Evolutionary conservation across 2,888 invertebrate species (phyloP).

Genomic region (Trichogramma evanescens): DNA sequence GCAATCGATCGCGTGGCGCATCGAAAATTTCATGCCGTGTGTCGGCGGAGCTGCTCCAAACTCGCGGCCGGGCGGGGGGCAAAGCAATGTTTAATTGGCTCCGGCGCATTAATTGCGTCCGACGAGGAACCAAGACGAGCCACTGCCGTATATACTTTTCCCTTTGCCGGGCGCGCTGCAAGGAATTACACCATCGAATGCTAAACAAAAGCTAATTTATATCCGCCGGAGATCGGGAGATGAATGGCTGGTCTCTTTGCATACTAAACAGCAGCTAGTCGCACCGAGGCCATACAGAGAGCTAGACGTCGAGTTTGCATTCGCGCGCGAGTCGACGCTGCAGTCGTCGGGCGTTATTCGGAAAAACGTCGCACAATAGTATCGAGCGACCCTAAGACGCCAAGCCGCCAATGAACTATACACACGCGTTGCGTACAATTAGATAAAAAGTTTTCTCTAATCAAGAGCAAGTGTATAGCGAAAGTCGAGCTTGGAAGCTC

Average conservation of each 20-base stretch:
- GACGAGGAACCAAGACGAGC: constrained; percentile 8
- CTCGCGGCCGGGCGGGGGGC: neutral
- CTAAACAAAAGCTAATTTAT: constrained; percentile 49
- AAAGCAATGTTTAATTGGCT: constrained; percentile 33
- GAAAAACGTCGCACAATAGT: too few species aligned
- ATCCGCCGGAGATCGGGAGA: constrained; percentile 46
- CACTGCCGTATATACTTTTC: too few species aligned
- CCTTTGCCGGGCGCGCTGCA: neutral
- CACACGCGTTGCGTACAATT: constrained; percentile 41
- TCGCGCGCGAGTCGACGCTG: constrained; percentile 4
- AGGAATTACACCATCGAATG: constrained; percentile 40
- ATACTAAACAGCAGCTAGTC: constrained; percentile 36
- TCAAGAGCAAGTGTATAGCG: constrained; percentile 33
- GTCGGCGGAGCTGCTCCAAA: neutral
- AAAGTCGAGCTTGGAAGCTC: neutral
- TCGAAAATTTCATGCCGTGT: constrained; percentile 7
- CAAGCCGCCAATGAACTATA: too few species aligned
- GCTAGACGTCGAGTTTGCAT: too few species aligned
- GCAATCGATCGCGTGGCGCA: neutral
- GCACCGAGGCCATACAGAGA: too few species aligned
- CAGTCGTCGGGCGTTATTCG: constrained; percentile 9
- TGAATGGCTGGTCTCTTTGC: constrained; percentile 45
- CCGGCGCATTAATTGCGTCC: constrained; percentile 42
- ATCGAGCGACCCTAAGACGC: too few species aligned
- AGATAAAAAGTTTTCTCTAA: constrained; percentile 46